Evolutionary conservation across 2,888 invertebrate species (phyloP).

Genomic region (Chrysotoxum bicinctum): DNA sequence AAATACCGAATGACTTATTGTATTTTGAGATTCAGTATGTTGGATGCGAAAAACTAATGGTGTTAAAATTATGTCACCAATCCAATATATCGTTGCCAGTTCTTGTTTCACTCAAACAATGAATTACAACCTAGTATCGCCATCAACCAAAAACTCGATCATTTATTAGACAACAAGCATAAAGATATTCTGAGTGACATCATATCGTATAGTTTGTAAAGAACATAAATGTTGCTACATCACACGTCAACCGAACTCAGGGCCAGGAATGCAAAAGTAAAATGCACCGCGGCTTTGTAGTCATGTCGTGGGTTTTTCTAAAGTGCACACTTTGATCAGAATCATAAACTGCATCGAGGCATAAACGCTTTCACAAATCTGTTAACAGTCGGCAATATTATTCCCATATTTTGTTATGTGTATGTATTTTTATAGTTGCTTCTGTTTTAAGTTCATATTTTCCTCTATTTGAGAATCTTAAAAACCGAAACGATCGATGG

Average conservation of each 20-base stretch:
- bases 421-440: conserved; percentile 32
- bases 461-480: conserved; percentile 61
- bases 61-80: conserved; percentile 31
- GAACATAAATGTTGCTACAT: conserved; percentile 51
- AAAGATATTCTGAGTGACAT: conserved; percentile 55
- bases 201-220: conserved; percentile 63
- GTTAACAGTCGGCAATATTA: conserved; percentile 81
- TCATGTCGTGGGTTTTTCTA: conserved; percentile 30
- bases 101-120: conserved; percentile 55
- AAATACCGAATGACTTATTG: background rate
- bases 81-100: conserved; percentile 33
- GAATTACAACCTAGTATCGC: conserved; percentile 62
- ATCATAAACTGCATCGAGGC: conserved; percentile 73
- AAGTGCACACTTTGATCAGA: conserved; percentile 66
- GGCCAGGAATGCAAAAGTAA: conserved; percentile 41
- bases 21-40: background rate
- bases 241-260: background rate
- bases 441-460: conserved; percentile 42
- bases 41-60: conserved; percentile 1
- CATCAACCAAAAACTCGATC: conserved; percentile 1
- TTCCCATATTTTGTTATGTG: conserved; percentile 70
- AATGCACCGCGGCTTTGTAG: conserved; percentile 16
- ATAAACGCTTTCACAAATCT: conserved; percentile 79
- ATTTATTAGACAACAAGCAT: conserved; percentile 55
- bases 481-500: conserved; percentile 46